Evolutionary conservation across 1,140 invertebrate genomes (phyloP).

Genomic region (Trialeurodes vaporariorum): DNA sequence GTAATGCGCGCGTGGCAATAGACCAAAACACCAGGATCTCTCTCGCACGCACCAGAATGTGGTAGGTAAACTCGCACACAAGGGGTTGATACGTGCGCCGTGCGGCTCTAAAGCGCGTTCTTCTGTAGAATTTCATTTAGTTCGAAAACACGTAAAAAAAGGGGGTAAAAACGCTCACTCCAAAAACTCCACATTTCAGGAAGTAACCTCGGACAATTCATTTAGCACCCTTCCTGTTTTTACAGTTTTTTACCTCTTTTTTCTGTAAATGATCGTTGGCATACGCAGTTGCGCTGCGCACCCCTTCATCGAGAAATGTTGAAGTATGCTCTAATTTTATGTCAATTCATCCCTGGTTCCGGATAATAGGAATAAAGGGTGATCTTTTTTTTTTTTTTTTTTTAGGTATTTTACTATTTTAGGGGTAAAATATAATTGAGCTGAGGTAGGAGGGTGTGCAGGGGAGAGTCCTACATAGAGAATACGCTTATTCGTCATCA

Average conservation of each 20-base stretch:
- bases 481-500: not conserved
- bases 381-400: not conserved
- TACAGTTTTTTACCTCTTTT: not conserved
- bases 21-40: too few relatives aligned
- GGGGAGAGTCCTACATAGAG: too few relatives aligned
- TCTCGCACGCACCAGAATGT: too few relatives aligned
- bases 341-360: not conserved
- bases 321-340: constrained; percentile 1
- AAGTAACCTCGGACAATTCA: not conserved
- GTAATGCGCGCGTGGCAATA: too few relatives aligned
- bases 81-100: too few relatives aligned
- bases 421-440: not conserved
- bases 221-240: not conserved
- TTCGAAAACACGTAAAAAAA: too few relatives aligned
- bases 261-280: not conserved
- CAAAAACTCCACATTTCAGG: not conserved
- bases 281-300: too few relatives aligned
- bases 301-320: not conserved
- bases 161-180: not conserved
- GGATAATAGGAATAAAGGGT: not conserved
- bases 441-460: not conserved
- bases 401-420: too few relatives aligned
- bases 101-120: too few relatives aligned
- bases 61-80: too few relatives aligned
- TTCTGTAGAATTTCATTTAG: too few relatives aligned